Percentiles rank a stretch among this genome's conserved stretches.
Evolutionary conservation across 2,113 vertebrate genomes (phyloP).

Genomic region (Papio anubis): DNA sequence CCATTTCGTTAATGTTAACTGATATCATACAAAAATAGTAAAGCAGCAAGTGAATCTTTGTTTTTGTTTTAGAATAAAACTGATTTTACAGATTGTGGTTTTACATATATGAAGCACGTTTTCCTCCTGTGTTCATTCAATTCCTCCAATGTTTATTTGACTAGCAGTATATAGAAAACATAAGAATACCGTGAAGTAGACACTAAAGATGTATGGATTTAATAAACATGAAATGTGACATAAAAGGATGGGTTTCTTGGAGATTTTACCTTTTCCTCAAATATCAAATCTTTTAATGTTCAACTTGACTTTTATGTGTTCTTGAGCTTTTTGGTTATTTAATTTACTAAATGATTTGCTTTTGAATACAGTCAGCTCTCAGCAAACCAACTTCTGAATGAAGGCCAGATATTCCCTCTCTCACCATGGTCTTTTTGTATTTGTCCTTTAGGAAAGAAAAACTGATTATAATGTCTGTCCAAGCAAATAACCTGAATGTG

Average conservation of each 20-base stretch:
- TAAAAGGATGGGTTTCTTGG: background rate
- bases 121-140: background rate
- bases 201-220: slow-evolving; percentile 7
- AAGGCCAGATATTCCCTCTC: background rate
- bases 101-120: background rate
- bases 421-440: background rate
- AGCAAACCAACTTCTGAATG: slow-evolving; percentile 54
- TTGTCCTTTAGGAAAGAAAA: background rate
- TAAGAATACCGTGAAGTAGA: background rate
- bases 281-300: slow-evolving; percentile 22
- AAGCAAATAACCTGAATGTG: background rate
- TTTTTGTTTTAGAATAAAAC: background rate
- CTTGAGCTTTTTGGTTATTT: slow-evolving; percentile 36
- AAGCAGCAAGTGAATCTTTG: background rate
- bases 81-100: slow-evolving; percentile 6
- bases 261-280: background rate
- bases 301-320: slow-evolving; percentile 4
- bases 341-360: slow-evolving; percentile 34
- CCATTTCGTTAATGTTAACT: background rate
- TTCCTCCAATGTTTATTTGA: slow-evolving; percentile 54
- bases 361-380: slow-evolving; percentile 63
- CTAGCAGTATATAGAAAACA: background rate
- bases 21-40: background rate
- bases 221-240: background rate
- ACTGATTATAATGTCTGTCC: background rate